These are phyloP conservation scores for Anoura caudifer DNA, from an alignment of 2,113 vertebrate species.

Conservation along the genomic window DNA sequence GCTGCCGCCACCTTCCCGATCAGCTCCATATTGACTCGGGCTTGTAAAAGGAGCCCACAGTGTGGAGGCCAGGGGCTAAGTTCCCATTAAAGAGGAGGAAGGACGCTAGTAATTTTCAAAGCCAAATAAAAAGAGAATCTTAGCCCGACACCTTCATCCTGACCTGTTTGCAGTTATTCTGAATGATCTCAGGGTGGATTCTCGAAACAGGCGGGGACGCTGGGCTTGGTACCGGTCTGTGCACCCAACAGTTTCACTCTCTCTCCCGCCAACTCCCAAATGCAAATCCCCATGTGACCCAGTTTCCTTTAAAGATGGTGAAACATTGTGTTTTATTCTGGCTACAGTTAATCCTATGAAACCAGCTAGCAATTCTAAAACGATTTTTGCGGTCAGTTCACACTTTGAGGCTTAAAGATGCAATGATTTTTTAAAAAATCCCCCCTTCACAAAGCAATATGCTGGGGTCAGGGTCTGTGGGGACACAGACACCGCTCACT, in stretches of 20 bases:
- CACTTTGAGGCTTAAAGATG: not conserved
- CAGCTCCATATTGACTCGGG: not conserved
- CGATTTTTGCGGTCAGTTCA: not conserved
- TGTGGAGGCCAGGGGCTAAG: not conserved
- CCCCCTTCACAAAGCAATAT: not conserved
- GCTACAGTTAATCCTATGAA: not conserved
- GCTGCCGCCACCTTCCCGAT: not conserved
- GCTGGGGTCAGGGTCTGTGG: not conserved
- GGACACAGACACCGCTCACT: fast-evolving
- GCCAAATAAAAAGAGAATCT: not conserved
- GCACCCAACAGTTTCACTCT: not conserved
- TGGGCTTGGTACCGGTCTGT: not conserved
- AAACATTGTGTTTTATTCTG: not conserved
- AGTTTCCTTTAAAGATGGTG: not conserved
- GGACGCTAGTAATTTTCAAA: not conserved
- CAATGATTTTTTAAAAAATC: not conserved
- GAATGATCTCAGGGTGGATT: not conserved
- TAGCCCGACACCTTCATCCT: fast-evolving
- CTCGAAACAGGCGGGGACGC: not conserved
- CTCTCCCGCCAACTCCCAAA: not conserved
- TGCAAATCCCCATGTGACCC: not conserved
- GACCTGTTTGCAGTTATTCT: not conserved
- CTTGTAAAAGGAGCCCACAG: not conserved
- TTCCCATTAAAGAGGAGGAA: not conserved
- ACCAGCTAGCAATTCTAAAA: not conserved